Conservation (phyloP, 2,113 vertebrate genomes). For the Laticauda laticaudata region DNA sequence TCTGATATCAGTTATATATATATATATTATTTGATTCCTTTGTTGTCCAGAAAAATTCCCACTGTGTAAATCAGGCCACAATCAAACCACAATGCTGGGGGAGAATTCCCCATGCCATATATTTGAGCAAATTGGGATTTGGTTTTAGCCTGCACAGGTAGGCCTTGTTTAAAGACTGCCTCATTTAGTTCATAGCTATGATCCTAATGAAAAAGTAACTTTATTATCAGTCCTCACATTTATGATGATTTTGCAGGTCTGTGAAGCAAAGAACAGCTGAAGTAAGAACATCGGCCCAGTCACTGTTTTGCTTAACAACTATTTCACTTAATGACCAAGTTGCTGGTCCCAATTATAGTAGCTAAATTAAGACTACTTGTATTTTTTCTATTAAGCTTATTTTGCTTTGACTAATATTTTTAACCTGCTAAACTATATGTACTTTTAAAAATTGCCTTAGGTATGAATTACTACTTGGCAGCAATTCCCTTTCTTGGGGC, state of each 20-base stretch:
- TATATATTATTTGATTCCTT: not conserved
- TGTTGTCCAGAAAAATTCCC: not conserved
- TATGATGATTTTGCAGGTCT: not conserved
- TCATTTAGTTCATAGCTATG: not conserved
- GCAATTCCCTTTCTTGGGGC: conserved; percentile 73
- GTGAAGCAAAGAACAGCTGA: not conserved
- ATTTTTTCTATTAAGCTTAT: not conserved
- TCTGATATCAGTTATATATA: not conserved
- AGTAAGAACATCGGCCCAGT: not conserved
- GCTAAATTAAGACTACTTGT: not conserved
- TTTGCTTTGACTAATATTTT: not conserved
- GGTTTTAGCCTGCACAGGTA: not conserved
- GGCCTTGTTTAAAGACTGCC: not conserved
- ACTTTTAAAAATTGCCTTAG: conserved; percentile 46
- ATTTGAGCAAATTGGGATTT: not conserved
- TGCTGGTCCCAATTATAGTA: not conserved
- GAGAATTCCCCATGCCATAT: not conserved
- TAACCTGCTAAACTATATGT: not conserved
- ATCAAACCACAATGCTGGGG: no score
- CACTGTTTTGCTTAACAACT: not conserved
- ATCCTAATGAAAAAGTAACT: not conserved
- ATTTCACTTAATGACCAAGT: not conserved
- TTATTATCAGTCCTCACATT: not conserved
- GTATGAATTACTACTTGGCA: conserved; percentile 73
- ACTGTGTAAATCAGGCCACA: not conserved